Evolutionary conservation across 2,888 invertebrate genomes (phyloP).

Genomic region (Phanerotoma sp.): DNA sequence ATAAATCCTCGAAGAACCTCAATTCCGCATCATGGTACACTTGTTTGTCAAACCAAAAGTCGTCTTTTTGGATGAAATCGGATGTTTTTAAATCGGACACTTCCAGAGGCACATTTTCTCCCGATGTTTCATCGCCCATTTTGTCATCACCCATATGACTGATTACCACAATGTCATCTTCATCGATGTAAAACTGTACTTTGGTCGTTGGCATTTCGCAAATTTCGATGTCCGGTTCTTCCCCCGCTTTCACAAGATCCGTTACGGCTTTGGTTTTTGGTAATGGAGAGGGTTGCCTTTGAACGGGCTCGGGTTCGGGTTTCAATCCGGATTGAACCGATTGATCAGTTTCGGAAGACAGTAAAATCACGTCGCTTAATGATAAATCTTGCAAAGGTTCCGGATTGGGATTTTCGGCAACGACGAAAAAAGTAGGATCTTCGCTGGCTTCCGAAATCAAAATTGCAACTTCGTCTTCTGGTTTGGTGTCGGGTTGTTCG

Average conservation of each 20-base stretch:
- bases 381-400: neutral
- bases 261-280: conserved; percentile 32
- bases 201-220: conserved; percentile 40
- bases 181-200: conserved; percentile 53
- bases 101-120: conserved; percentile 13
- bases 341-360: too few species aligned
- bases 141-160: conserved; percentile 39
- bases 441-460: neutral
- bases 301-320: too few species aligned
- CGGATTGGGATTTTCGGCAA: neutral
- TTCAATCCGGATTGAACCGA: too few species aligned
- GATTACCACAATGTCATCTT: conserved; percentile 48
- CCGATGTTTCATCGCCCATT: too few species aligned
- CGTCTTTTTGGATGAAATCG: conserved; percentile 48
- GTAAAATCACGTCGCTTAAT: too few species aligned
- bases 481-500: too few species aligned
- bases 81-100: neutral
- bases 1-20: conserved; percentile 62
- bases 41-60: conserved; percentile 66
- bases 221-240: conserved; percentile 22
- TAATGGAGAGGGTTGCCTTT: conserved; percentile 1
- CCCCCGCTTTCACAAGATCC: conserved; percentile 25
- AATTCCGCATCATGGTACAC: conserved; percentile 70
- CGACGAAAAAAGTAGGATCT: conserved; percentile 7
- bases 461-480: neutral